Conservation (phyloP, 2,888 invertebrate genomes). For the Nomada fabriciana region DNA sequence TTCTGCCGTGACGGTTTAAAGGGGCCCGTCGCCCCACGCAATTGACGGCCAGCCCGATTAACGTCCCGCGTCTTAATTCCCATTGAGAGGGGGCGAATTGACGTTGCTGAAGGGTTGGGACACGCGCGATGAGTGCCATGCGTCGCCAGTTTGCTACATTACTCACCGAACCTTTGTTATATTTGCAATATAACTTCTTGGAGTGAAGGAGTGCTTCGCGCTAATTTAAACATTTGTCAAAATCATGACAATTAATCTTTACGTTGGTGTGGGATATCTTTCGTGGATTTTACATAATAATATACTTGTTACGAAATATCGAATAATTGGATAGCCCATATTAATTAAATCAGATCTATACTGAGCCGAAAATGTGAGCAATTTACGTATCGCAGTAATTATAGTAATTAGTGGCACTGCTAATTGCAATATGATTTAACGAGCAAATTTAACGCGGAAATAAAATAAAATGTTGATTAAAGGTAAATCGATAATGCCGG, state of each 20-base stretch:
- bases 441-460: not conserved
- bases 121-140: too few relatives aligned
- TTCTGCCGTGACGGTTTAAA: conserved; percentile 41
- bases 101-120: not conserved
- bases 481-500: conserved; percentile 9
- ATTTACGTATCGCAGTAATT: conserved; percentile 7
- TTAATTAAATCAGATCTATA: conserved; percentile 7
- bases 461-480: conserved; percentile 10
- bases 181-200: too few relatives aligned
- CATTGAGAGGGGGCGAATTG: not conserved
- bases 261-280: not conserved
- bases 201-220: too few relatives aligned
- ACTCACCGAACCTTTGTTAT: too few relatives aligned
- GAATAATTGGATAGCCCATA: not conserved
- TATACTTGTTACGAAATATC: not conserved
- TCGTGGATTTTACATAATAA: not conserved
- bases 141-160: too few relatives aligned
- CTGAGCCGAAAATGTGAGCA: not conserved
- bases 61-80: conserved; percentile 41
- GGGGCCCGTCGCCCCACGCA: conserved; percentile 12
- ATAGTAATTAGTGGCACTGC: conserved; percentile 15
- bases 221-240: too few relatives aligned
- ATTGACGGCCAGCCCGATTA: conserved; percentile 38
- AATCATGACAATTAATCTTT: too few relatives aligned
- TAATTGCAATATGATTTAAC: conserved; percentile 27